Evolutionary conservation across 2,113 vertebrate genomes (phyloP), one percentile per base, ranked within the genome.

Genomic region (Cryptomyrus ogoouensis): DNA sequence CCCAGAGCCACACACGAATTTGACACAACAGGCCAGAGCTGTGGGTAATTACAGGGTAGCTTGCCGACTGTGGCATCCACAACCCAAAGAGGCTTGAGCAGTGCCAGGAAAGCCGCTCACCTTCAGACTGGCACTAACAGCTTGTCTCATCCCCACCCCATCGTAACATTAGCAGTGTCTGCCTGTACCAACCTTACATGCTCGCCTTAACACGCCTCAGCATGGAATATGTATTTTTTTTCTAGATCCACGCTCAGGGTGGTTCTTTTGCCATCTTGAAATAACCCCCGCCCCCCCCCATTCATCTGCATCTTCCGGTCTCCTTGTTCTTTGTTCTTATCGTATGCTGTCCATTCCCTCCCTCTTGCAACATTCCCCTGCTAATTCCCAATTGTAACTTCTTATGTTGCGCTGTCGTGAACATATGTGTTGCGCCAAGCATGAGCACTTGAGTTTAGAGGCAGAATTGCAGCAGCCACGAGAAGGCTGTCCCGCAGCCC

Each of bases 141-240:
- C 90, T 46, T 77, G 31, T 56, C 93, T 58, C 90, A 50, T 89
- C 86, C 35, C 90, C 62, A 27, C 83, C 12, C 93, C 93, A 91
- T 92, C 92, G 90, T 86, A 92, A 90, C 92, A 89, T 94, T 92
- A 90, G 93, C 94, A 94, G 94, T 91, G 93, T 95, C 95, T 96
- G 97, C 96, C 96, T 97, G 96, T 93, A 93, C 96, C 96, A 95
- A 96, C 96, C 93, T 94, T 93, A 87, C 93, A 94, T 95, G 95
- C 97, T 96, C 95, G 95, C 96, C 94, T 83, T 97, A 97, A 96
- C 94, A 94, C 93, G 94, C 93, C 94, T 92, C 94, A 95, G 96
- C 96, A 96, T 97, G 97, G 95, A 92, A 94, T 93, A 86, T 92
- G 90, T 88, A 24, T 62, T 92, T 46, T 6, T 6, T 62, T 62